phyloP scores from a whole-genome alignment of 2,113 vertebrate genomes.

The Danionella cerebrum region DNA sequence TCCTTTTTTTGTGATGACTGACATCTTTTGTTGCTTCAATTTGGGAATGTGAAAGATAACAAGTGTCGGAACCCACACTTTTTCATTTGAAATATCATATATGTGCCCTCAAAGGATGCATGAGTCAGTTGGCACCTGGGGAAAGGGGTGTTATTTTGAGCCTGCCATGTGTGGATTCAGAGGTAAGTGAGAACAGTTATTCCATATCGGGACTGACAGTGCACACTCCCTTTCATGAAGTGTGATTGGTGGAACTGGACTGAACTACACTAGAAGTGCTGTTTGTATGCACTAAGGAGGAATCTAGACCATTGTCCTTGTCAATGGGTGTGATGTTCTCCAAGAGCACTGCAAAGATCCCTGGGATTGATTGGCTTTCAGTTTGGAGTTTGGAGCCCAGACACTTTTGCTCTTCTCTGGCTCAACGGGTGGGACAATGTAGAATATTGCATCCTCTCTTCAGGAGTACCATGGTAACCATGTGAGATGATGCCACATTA shows the following conservation, averaged over 20 bases:
- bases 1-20: not conserved
- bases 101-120: too few relatives aligned
- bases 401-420: slow-evolving; percentile 10
- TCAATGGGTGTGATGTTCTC: slow-evolving; percentile 16
- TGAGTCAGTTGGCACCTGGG: not conserved
- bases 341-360: slow-evolving; percentile 23
- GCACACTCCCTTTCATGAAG: slow-evolving; percentile 40
- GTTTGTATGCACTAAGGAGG: slow-evolving; percentile 41
- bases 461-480: slow-evolving; percentile 45
- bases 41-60: not conserved
- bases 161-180: not conserved
- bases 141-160: slow-evolving; percentile 15
- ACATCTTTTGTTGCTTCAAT: not conserved
- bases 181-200: slow-evolving; percentile 3
- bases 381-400: not conserved
- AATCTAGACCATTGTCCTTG: slow-evolving; percentile 52
- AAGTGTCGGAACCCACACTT: not conserved
- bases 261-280: slow-evolving; percentile 50
- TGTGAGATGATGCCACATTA: slow-evolving; percentile 48
- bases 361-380: not conserved
- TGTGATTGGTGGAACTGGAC: slow-evolving; percentile 39
- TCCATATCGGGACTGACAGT: slow-evolving; percentile 42
- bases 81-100: slow-evolving; percentile 28
- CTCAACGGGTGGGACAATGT: slow-evolving; percentile 25
- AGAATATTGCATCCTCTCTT: slow-evolving; percentile 37